Evolutionary conservation across 2,888 invertebrate genomes (phyloP).

Genomic region (Serrognathus titanus): DNA sequence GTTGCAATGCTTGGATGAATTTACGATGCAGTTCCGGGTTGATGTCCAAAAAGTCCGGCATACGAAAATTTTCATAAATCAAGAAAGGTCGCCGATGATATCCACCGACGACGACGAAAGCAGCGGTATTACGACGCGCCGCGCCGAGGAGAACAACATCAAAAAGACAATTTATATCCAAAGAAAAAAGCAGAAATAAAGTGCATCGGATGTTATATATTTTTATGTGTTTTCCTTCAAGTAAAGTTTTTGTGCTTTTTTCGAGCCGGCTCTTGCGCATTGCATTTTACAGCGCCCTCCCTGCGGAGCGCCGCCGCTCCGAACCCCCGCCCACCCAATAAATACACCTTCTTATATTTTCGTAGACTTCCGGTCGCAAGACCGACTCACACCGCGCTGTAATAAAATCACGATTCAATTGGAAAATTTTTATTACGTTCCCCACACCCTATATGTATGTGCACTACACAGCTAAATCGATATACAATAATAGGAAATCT

Average conservation of each 20-base stretch:
- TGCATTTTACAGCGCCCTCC: conserved; percentile 28
- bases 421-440: too few species aligned
- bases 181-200: conserved; percentile 35
- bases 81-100: not conserved
- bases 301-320: conserved; percentile 15
- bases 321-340: conserved; percentile 38
- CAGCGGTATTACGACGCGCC: conserved; percentile 3
- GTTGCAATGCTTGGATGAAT: too few species aligned
- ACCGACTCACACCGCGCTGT: conserved; percentile 12
- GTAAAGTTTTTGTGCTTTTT: conserved; percentile 46
- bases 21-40: too few species aligned
- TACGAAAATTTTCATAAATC: not conserved
- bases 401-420: too few species aligned
- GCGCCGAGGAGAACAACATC: conserved; percentile 32
- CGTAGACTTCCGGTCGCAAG: conserved; percentile 28
- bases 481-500: too few species aligned
- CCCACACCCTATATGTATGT: too few species aligned
- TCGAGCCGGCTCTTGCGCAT: conserved; percentile 32
- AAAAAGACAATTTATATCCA: conserved; percentile 41
- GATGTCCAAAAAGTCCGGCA: too few species aligned
- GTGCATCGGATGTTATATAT: conserved; percentile 49
- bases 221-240: conserved; percentile 48
- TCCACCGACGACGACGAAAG: not conserved
- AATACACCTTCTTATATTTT: conserved; percentile 40
- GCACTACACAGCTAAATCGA: too few species aligned